Conservation (phyloP, 2,797 vertebrate genomes). For the Champsocephalus esox region DNA sequence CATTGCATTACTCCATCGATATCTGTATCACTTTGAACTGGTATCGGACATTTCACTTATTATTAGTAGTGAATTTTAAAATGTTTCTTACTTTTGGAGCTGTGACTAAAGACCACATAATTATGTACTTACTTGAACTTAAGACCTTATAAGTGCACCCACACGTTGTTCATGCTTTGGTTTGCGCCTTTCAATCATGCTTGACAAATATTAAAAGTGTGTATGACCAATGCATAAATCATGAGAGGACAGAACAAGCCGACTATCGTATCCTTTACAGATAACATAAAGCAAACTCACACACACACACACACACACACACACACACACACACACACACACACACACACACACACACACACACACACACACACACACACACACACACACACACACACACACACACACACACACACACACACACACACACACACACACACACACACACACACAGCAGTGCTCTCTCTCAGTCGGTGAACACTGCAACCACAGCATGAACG, state of each 20-base stretch:
- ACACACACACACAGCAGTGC: background rate
- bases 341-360: too few species aligned
- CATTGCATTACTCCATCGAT: background rate
- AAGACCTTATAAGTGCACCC: background rate
- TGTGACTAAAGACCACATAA: background rate
- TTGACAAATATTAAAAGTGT: conserved; percentile 5
- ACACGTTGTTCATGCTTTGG: conserved; percentile 18
- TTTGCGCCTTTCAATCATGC: conserved; percentile 14
- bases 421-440: background rate
- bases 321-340: too few species aligned
- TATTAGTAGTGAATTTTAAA: background rate
- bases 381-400: background rate
- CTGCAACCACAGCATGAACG: conserved; percentile 25
- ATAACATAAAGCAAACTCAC: background rate
- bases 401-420: background rate
- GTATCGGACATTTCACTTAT: too few species aligned
- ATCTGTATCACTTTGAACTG: too few species aligned
- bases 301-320: too few species aligned
- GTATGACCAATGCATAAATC: background rate
- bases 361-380: too few species aligned
- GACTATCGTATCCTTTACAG: background rate
- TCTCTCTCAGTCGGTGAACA: conserved; percentile 39
- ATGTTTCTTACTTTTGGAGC: background rate
- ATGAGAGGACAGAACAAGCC: conserved; percentile 3
- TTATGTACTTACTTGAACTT: background rate